These are phyloP conservation scores for Micrastur ruficollis DNA, from an alignment of 2,797 vertebrate genomes.

Conservation along the genomic window DNA sequence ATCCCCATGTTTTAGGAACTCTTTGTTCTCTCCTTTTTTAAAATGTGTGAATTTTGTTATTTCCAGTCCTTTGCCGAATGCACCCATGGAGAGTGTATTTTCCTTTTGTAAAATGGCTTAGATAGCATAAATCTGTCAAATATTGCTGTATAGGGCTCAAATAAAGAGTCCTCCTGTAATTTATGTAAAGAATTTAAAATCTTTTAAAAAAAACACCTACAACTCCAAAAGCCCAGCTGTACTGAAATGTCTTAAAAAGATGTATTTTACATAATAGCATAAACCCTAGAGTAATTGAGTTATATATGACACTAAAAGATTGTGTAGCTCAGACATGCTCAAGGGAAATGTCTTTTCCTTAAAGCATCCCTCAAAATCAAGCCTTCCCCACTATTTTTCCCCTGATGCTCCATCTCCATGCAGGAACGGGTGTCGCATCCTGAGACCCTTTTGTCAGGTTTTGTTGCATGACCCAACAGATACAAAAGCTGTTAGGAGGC, in stretches of 20 bases:
- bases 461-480: background rate
- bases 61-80: background rate
- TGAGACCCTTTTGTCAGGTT: background rate
- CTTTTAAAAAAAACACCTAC: background rate
- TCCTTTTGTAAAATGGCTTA: background rate
- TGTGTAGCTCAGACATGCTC: background rate
- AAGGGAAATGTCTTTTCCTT: background rate
- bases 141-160: background rate
- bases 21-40: background rate
- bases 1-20: background rate
- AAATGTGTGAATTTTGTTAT: background rate
- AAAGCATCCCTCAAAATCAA: background rate
- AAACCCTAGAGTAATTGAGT: background rate
- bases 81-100: background rate
- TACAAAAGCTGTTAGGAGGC: background rate
- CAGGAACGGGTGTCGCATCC: background rate
- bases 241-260: background rate
- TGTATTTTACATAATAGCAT: background rate
- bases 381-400: background rate
- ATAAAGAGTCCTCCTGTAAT: background rate
- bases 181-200: background rate
- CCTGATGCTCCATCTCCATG: rapidly evolving
- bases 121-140: background rate
- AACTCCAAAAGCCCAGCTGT: background rate
- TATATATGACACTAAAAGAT: background rate